Percentiles rank a stretch among this genome's conserved stretches.
Evolutionary conservation across 2,797 vertebrate species (phyloP).

Genomic region (Acanthurus lineatus): DNA sequence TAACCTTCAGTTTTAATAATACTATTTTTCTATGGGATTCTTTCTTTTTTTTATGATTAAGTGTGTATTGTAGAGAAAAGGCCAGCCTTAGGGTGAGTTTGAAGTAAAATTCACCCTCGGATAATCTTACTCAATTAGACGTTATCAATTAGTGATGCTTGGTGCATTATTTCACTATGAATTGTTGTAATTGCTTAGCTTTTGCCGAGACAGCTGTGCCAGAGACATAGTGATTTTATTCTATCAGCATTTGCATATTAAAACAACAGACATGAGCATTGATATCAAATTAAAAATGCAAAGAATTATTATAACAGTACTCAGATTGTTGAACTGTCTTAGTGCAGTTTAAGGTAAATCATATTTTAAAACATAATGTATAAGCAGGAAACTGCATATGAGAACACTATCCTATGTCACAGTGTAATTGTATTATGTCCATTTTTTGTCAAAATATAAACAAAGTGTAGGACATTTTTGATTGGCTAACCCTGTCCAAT

Average conservation of each 20-base stretch:
- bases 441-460: neutral
- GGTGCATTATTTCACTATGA: conserved; percentile 28
- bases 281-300: conserved; percentile 19
- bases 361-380: neutral
- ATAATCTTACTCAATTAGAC: conserved; percentile 39
- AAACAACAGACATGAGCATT: conserved; percentile 22
- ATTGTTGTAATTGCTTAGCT: conserved; percentile 30
- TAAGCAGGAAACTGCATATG: neutral
- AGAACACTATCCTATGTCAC: neutral
- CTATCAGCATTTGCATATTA: conserved; percentile 31
- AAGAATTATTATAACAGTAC: neutral
- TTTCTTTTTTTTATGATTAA: conserved; percentile 2
- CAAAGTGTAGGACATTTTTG: neutral
- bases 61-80: neutral
- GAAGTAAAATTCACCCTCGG: conserved; percentile 16
- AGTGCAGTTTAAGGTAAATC: neutral
- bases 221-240: conserved; percentile 26
- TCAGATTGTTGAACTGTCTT: neutral
- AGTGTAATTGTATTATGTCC: neutral
- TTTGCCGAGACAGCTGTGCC: conserved; percentile 19
- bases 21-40: too few relatives aligned
- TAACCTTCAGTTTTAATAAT: neutral
- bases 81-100: conserved; percentile 4
- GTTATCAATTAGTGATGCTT: conserved; percentile 46
- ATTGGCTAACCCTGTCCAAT: too few relatives aligned